Percentiles rank a stretch among this genome's conserved stretches.
These are phyloP conservation scores for Poecilia wingei DNA, from an alignment of 2,797 vertebrate species.

Conservation along the genomic window DNA sequence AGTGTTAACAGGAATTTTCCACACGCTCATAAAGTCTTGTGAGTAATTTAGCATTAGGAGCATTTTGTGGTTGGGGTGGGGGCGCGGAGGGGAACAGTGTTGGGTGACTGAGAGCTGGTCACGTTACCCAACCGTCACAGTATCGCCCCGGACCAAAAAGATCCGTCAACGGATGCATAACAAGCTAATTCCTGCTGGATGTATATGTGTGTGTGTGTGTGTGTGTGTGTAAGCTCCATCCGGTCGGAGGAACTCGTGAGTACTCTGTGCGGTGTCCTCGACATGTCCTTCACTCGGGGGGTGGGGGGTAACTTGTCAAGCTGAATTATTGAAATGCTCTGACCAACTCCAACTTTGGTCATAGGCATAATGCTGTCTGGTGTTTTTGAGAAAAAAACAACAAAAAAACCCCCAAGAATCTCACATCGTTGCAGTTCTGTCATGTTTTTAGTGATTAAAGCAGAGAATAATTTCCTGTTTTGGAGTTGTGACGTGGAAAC, in stretches of 20 bases:
- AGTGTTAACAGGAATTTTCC: neutral
- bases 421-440: neutral
- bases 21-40: neutral
- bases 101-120: neutral
- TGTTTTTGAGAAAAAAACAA: neutral
- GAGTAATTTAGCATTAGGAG: neutral
- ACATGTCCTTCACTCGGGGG: slow-evolving; percentile 48
- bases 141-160: neutral
- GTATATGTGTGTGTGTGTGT: too few relatives aligned
- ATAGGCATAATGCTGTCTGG: slow-evolving; percentile 18
- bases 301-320: slow-evolving; percentile 49
- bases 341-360: slow-evolving; percentile 35
- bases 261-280: slow-evolving; percentile 37
- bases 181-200: neutral
- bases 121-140: neutral
- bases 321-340: slow-evolving; percentile 53
- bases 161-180: slow-evolving; percentile 4
- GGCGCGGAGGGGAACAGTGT: neutral
- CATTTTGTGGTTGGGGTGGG: neutral
- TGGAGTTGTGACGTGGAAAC: neutral
- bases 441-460: neutral
- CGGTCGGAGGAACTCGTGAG: slow-evolving; percentile 31
- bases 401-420: too few relatives aligned
- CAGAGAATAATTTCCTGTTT: neutral
- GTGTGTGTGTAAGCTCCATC: slow-evolving; percentile 26